phyloP scores from a whole-genome alignment of 2,888 invertebrate species.

The Tenthredo scrophulariae region DNA sequence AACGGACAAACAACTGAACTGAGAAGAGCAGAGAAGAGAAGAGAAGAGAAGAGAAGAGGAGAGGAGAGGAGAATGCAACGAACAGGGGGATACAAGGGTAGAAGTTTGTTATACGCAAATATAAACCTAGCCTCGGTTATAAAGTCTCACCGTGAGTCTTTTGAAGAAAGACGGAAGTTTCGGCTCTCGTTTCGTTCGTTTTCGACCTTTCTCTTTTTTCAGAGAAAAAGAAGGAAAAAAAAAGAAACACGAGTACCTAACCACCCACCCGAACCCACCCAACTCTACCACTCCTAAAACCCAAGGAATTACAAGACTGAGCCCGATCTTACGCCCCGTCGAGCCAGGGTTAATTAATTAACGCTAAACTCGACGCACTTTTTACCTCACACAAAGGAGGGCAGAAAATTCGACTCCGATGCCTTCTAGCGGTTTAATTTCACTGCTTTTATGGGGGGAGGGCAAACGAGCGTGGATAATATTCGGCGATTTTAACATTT shows the following conservation, averaged over 20 bases:
- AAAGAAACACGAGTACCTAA: slow-evolving; percentile 1
- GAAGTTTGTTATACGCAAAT: slow-evolving; percentile 42
- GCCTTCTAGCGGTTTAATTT: slow-evolving; percentile 8
- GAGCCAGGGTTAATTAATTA: slow-evolving; percentile 34
- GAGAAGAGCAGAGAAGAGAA: background rate
- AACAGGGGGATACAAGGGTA: background rate
- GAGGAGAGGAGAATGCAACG: background rate
- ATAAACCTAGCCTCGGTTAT: background rate
- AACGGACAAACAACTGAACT: slow-evolving; percentile 45
- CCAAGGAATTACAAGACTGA: slow-evolving; percentile 23
- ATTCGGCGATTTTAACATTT: background rate
- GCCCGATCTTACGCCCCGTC: slow-evolving; percentile 32
- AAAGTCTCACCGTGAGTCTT: slow-evolving; percentile 16
- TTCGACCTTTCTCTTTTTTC: background rate
- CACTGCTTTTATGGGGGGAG: background rate
- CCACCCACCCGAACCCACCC: background rate
- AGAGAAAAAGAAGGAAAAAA: background rate
- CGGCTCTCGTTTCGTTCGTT: slow-evolving; percentile 15
- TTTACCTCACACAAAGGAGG: background rate
- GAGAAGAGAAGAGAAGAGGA: background rate
- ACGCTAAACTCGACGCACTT: slow-evolving; percentile 23
- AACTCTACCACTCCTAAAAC: background rate
- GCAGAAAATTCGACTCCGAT: background rate
- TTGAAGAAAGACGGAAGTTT: slow-evolving; percentile 27
- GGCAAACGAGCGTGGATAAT: background rate